These are phyloP conservation scores for Leuctra nigra DNA, from an alignment of 2,888 invertebrate species.

Conservation along the genomic window DNA sequence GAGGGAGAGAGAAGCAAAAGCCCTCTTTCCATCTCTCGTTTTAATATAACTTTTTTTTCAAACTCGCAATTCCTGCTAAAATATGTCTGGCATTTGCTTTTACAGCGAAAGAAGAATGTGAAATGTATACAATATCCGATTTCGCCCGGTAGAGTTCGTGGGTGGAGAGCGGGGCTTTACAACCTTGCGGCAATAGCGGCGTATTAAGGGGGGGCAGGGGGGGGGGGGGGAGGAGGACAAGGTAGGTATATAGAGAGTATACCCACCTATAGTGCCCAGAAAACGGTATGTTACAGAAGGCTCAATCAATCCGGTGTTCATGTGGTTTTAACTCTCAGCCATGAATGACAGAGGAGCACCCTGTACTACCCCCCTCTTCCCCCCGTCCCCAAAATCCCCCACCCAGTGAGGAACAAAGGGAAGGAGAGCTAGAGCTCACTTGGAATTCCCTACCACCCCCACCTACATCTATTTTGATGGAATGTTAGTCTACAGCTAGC, in stretches of 20 bases:
- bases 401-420: slow-evolving; percentile 40
- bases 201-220: slow-evolving; percentile 7
- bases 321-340: slow-evolving; percentile 27
- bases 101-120: slow-evolving; percentile 31
- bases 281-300: slow-evolving; percentile 15
- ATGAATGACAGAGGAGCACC: slow-evolving; percentile 27
- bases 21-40: slow-evolving; percentile 27
- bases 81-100: slow-evolving; percentile 33
- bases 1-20: neutral
- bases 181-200: slow-evolving; percentile 19
- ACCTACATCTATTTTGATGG: neutral
- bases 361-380: slow-evolving; percentile 29
- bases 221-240: neutral
- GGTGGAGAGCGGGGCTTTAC: slow-evolving; percentile 15
- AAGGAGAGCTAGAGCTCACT: too few species aligned
- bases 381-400: slow-evolving; percentile 29
- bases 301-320: slow-evolving; percentile 26
- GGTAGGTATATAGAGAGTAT: neutral
- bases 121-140: slow-evolving; percentile 29
- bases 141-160: slow-evolving; percentile 25
- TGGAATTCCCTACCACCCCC: neutral
- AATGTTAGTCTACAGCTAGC: slow-evolving; percentile 5
- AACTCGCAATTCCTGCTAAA: slow-evolving; percentile 32
- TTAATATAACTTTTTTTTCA: slow-evolving; percentile 30
- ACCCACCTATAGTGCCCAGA: neutral